phyloP scores from a whole-genome alignment of 2,797 vertebrate genomes.

The Tadarida brasiliensis region DNA sequence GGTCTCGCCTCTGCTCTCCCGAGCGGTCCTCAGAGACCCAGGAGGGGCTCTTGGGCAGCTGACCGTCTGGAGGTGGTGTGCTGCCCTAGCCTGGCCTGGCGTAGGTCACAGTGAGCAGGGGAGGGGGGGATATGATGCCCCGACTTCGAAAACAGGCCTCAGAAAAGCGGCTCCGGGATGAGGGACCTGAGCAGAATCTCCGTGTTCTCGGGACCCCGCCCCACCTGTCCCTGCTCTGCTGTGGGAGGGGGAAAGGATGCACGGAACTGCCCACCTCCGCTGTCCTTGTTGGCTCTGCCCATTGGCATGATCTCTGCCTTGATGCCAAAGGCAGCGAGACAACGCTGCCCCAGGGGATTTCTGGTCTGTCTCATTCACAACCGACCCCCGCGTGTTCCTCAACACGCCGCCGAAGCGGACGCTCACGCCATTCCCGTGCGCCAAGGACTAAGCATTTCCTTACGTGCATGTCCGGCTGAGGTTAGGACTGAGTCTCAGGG shows the following conservation, averaged over 20 bases:
- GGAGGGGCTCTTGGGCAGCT: neutral
- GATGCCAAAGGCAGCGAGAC: neutral
- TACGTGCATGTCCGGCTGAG: neutral
- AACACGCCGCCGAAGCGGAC: neutral
- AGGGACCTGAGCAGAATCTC: neutral
- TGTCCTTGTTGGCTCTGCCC: neutral
- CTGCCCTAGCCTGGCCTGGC: too few relatives aligned
- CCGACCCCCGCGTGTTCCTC: neutral
- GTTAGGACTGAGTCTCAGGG: too few relatives aligned
- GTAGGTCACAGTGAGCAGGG: neutral
- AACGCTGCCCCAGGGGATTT: neutral
- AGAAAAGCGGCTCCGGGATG: neutral
- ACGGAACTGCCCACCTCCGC: accelerated
- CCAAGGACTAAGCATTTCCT: neutral
- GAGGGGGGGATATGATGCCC: accelerated
- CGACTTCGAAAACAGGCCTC: neutral
- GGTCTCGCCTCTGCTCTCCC: neutral
- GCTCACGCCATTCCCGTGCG: accelerated
- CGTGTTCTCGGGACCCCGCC: neutral
- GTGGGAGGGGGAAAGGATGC: neutral
- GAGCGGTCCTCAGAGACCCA: neutral
- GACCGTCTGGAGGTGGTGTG: neutral
- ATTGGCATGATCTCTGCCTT: neutral
- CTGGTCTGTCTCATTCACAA: neutral
- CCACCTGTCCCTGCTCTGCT: neutral